Evolutionary conservation across 2,888 invertebrate genomes (phyloP).

Genomic region (Dryadula phaetusa): DNA sequence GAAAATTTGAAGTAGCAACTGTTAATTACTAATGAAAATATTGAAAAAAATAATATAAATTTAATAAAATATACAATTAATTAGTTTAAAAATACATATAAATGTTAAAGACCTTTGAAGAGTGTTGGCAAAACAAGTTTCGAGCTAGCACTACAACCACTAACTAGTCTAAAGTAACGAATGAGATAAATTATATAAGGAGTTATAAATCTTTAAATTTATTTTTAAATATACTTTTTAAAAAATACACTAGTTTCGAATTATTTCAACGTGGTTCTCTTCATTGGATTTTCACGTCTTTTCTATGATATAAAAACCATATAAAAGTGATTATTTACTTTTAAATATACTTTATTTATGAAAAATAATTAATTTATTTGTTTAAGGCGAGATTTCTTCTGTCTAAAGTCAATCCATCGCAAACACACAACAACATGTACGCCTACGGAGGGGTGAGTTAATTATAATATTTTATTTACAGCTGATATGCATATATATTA

Average conservation of each 20-base stretch:
- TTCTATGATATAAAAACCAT: neutral
- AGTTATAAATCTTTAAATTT: too few relatives aligned
- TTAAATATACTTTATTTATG: neutral
- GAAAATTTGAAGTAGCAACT: neutral
- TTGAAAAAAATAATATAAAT: neutral
- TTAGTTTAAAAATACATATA: too few relatives aligned
- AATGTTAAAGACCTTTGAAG: too few relatives aligned
- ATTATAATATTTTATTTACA: neutral
- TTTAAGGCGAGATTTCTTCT: conserved; percentile 96
- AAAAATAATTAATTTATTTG: neutral
- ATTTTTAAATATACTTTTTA: too few relatives aligned
- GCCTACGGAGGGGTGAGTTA: conserved; percentile 94
- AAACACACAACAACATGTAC: conserved; percentile 99
- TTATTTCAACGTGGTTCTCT: too few relatives aligned
- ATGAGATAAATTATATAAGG: too few relatives aligned
- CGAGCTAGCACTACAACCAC: too few relatives aligned
- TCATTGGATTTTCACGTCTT: too few relatives aligned
- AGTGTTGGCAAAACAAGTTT: too few relatives aligned
- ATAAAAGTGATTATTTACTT: neutral
- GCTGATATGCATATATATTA: neutral
- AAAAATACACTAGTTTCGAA: too few relatives aligned
- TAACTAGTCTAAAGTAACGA: too few relatives aligned
- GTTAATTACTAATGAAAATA: neutral
- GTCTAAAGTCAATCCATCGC: conserved; percentile 99
- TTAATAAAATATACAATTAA: neutral